Evolutionary conservation across 2,113 vertebrate species (phyloP), one percentile per base, ranked within the genome.

Genomic region (Acinonyx jubatus): DNA sequence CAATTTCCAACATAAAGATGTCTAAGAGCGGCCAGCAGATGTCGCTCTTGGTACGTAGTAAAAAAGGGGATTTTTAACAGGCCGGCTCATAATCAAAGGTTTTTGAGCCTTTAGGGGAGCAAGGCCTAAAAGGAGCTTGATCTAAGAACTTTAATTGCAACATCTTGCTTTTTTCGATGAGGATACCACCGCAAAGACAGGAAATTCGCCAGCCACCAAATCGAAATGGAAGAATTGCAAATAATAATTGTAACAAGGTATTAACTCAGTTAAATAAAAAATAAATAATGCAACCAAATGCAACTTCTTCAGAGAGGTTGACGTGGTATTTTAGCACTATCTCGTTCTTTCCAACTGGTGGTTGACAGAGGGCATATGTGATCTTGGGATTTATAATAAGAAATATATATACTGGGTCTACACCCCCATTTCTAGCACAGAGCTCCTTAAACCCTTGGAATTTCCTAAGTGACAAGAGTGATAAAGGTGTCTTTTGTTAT

Each of bases 11-110:
- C 29, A 9, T 76, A 96, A 95, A 91, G 78, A 52, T 86, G 86
- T 63, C n/a, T 38, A 16, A 45, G 27, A 96, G 10, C 15, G 85
- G 3, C 98, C 98, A 97, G 92, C 81, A 97, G 98, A 97, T 98
- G 98, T 94, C 98, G 14, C 82, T 50, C 96, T 98, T 97, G 95
- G 57, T 74, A 1, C 66, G 68, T 92, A 50, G 38, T 48, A 96
- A 45, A 3, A 52, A 6, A 18, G 81, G 31, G 16, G 7, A 74
- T 8, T 84, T 45, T 84, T 38, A 2, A 0, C 10, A 73, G 9
- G 73, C 3, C 5, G 3, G 0, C 3, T 3, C 6, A 1, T 41
- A 27, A 38, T 33, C 12, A 41, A 8, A 18, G 25, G 45, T 33
- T 86, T 96, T 83, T 76, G 63, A 86, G 65, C 4, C 18, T 95